A percentile compares a stretch with the other conserved stretches of the same genome.
These are phyloP conservation scores for Elymnias hypermnestra DNA, from an alignment of 1,140 invertebrate genomes.

Conservation along the genomic window DNA sequence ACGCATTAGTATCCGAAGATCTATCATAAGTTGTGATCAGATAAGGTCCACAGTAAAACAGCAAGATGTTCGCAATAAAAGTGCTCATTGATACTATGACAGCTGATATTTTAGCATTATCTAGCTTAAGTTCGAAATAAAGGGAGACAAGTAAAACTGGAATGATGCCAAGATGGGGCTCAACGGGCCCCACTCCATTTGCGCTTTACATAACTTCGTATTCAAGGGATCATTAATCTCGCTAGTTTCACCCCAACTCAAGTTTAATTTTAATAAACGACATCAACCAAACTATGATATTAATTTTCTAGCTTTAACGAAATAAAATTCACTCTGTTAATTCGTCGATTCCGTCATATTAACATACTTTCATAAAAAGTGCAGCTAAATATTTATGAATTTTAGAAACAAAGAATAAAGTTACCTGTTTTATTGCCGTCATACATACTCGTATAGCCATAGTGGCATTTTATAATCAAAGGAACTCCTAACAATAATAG, in stretches of 20 bases:
- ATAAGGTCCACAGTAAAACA: too few relatives aligned
- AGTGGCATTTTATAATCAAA: too few relatives aligned
- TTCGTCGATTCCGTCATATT: not conserved
- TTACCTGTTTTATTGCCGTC: too few relatives aligned
- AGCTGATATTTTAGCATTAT: constrained; percentile 26
- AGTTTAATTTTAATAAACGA: constrained; percentile 74
- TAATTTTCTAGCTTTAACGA: constrained; percentile 61
- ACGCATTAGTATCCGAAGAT: too few relatives aligned
- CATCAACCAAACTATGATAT: constrained; percentile 55
- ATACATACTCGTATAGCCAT: too few relatives aligned
- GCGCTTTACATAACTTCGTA: constrained; percentile 73
- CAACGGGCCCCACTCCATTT: constrained; percentile 64
- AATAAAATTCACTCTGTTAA: constrained; percentile 27
- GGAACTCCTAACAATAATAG: too few relatives aligned
- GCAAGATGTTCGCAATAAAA: too few relatives aligned
- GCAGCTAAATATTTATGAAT: too few relatives aligned
- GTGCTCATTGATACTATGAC: too few relatives aligned
- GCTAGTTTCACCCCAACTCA: constrained; percentile 67
- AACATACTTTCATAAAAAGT: too few relatives aligned
- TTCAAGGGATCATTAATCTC: constrained; percentile 73
- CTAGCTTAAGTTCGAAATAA: constrained; percentile 41
- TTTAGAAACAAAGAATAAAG: too few relatives aligned
- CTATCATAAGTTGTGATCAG: too few relatives aligned
- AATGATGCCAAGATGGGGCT: constrained; percentile 63
- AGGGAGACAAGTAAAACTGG: constrained; percentile 70